Base-by-base conservation (phyloP, 2,888 invertebrate species). In the Orthosia gothica region DNA sequence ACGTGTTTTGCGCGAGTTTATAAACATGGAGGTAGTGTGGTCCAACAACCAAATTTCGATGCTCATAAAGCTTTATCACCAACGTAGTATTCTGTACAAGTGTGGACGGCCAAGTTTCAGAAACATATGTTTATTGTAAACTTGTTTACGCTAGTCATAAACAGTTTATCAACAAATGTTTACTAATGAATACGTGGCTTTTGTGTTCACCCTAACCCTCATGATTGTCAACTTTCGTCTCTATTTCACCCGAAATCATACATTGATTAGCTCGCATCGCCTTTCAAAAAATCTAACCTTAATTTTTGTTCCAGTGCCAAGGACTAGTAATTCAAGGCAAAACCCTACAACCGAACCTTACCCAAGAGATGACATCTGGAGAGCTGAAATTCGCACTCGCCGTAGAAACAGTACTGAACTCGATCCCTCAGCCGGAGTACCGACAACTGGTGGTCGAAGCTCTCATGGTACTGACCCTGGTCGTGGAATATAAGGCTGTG, bases 311-410 rank as follows among this genome's bases (percentile, higher is more conserved):
- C 18, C 88, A 96, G 98, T 99, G 99, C 90, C 98, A 99, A 97
- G 99, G 99, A 3, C 96, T 99, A 70, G 98, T 98, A 13, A 99
- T 99, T 82, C 99, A 99, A 93, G 99, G 99, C 1, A 98, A 99
- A 92, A 97, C 99, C 45, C 95, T 99, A 32, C 98, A 98, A 70
- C 99, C 99, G 90, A 98, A 98, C 94, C 96, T 99, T 68, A 99
- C 99, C 0, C 99, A 99, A 96, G 99, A 99, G 97, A 99, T 99
- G 99, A 99, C 99, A 1, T 98, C 99, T 0, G 99, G 99, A 58
- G 99, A 99, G 95, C 95, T 99, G 88, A 99, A 99, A 96, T 99
- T 99, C 95, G 99, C 99, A 0, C 96, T 99, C 20, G 99, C 99
- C 71, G 99, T 99, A 0, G 99, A 99, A 95, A 98, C 99, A 3